Evolutionary conservation across 2,888 invertebrate genomes (phyloP).

Genomic region (Himalopsyche japonica): DNA sequence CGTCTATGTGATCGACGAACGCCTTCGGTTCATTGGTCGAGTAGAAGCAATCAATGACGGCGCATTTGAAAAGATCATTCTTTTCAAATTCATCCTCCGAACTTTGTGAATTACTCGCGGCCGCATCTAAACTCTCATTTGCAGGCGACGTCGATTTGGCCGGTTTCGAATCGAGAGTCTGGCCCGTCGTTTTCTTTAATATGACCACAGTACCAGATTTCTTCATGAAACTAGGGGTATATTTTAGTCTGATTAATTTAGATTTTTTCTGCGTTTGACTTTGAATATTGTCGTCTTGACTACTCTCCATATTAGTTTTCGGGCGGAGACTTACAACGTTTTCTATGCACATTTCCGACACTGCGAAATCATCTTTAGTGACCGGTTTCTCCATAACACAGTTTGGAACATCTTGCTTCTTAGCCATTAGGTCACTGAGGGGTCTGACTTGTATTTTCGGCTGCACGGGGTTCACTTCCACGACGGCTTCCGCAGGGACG

Average conservation of each 20-base stretch:
- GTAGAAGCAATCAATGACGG: background rate
- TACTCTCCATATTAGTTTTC: background rate
- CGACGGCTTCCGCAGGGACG: background rate
- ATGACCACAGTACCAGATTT: background rate
- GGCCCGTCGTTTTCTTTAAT: background rate
- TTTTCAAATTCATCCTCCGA: background rate
- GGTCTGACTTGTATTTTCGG: constrained; percentile 45
- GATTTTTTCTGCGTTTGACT: background rate
- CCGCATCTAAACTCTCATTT: no score
- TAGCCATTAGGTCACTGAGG: constrained; percentile 53
- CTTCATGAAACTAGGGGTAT: background rate
- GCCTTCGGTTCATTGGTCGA: background rate
- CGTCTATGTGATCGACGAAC: background rate
- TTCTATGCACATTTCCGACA: constrained; percentile 51
- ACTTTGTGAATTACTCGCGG: no score
- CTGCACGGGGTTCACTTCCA: background rate
- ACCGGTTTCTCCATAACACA: background rate
- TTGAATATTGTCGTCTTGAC: background rate
- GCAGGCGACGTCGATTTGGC: background rate
- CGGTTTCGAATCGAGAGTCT: background rate
- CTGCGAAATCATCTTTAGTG: background rate
- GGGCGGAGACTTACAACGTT: constrained; percentile 60
- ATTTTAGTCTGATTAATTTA: background rate
- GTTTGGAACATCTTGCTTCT: background rate
- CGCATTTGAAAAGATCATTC: background rate